phyloP scores from a whole-genome alignment of 2,113 vertebrate species.

The Odobenus rosmarus region DNA sequence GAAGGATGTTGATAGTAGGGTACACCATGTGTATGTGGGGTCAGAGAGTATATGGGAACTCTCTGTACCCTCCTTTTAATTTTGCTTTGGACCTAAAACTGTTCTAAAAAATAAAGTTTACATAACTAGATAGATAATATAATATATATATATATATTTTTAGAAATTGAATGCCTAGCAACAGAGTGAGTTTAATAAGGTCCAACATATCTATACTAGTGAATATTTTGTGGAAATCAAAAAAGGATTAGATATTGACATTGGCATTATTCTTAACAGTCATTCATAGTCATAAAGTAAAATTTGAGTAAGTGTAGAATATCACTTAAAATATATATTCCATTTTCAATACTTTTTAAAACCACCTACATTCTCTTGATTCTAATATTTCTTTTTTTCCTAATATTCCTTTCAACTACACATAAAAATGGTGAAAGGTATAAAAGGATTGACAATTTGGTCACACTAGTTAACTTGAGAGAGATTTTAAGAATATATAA shows the following conservation, averaged over 20 bases:
- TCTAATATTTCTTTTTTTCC: neutral
- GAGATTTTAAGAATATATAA: neutral
- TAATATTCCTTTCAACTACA: neutral
- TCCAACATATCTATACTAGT: neutral
- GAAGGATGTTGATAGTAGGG: neutral
- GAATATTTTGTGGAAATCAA: neutral
- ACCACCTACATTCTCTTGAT: neutral
- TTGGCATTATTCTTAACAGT: neutral
- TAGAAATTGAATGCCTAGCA: neutral
- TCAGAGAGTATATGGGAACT: neutral
- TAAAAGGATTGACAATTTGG: neutral
- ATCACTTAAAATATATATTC: neutral
- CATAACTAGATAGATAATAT: neutral
- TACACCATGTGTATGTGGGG: neutral
- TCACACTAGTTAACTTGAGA: neutral
- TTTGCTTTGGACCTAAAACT: neutral
- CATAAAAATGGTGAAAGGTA: neutral
- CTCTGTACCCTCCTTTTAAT: neutral
- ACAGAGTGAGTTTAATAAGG: neutral
- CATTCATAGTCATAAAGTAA: neutral
- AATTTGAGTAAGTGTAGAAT: neutral
- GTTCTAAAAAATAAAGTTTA: neutral
- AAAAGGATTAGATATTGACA: neutral
- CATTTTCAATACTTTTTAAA: neutral
- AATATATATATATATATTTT: too few relatives aligned